Conservation (phyloP, 2,113 vertebrate species). For the Neolamprologus tretocephalus region DNA sequence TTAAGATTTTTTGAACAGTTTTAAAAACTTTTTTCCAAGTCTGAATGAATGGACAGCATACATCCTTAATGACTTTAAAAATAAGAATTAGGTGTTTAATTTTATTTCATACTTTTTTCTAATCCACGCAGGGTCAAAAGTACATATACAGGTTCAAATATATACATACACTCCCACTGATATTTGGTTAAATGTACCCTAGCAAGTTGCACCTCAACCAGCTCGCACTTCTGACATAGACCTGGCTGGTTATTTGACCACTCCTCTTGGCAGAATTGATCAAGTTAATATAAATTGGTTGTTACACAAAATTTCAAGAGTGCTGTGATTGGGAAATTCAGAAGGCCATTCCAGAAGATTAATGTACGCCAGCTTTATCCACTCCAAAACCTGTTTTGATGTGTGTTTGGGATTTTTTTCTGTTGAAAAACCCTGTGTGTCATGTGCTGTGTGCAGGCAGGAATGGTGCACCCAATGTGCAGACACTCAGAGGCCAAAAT, state of each 20-base stretch:
- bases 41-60: neutral
- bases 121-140: neutral
- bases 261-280: neutral
- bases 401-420: neutral
- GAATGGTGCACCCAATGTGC: neutral
- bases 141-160: neutral
- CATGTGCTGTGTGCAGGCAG: neutral
- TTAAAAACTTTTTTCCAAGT: neutral
- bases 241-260: neutral
- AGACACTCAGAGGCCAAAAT: neutral
- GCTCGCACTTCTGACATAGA: rapidly evolving
- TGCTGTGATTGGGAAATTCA: neutral
- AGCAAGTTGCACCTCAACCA: neutral
- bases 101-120: neutral
- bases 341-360: neutral
- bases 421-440: neutral
- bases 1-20: neutral
- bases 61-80: neutral
- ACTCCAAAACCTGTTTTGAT: neutral
- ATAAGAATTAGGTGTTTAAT: neutral
- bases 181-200: neutral
- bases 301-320: neutral
- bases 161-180: rapidly evolving
- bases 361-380: neutral
- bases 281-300: neutral